These are phyloP conservation scores for Darevskia mixta DNA, from an alignment of 2,797 vertebrate genomes.

Conservation along the genomic window DNA sequence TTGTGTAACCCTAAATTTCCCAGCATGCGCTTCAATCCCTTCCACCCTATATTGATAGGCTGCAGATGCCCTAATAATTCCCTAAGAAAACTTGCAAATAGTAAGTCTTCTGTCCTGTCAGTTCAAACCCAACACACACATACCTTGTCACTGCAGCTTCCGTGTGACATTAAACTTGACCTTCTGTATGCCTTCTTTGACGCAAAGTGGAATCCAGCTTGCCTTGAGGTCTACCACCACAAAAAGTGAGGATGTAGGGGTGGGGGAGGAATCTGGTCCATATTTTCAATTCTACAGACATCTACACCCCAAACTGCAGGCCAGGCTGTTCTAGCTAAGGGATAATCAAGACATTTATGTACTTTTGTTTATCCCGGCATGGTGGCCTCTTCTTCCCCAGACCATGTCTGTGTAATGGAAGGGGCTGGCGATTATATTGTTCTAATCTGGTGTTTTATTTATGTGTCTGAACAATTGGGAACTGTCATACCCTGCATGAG, in stretches of 20 bases:
- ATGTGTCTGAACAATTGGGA: conserved; percentile 37
- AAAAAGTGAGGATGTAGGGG: neutral
- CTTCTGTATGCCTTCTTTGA: too few species aligned
- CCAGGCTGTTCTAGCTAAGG: neutral
- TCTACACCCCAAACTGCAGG: neutral
- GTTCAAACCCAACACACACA: too few species aligned
- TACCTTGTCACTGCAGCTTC: too few species aligned
- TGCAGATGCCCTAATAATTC: too few species aligned
- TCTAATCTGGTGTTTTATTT: conserved; percentile 49
- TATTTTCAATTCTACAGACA: neutral
- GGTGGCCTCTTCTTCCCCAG: neutral
- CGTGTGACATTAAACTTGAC: too few species aligned
- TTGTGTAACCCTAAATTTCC: too few species aligned
- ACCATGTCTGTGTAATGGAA: neutral
- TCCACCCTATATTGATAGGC: too few species aligned
- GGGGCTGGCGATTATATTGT: conserved; percentile 29
- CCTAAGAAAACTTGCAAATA: too few species aligned
- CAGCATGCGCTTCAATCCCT: too few species aligned
- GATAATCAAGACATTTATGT: conserved; percentile 9
- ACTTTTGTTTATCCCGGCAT: conserved; percentile 14
- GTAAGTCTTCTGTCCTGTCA: too few species aligned
- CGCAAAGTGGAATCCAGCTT: neutral
- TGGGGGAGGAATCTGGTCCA: neutral
- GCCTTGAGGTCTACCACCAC: neutral
- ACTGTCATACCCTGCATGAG: conserved; percentile 23